phyloP scores from a whole-genome alignment of 2,113 vertebrate species.

The Thomomys bottae region DNA sequence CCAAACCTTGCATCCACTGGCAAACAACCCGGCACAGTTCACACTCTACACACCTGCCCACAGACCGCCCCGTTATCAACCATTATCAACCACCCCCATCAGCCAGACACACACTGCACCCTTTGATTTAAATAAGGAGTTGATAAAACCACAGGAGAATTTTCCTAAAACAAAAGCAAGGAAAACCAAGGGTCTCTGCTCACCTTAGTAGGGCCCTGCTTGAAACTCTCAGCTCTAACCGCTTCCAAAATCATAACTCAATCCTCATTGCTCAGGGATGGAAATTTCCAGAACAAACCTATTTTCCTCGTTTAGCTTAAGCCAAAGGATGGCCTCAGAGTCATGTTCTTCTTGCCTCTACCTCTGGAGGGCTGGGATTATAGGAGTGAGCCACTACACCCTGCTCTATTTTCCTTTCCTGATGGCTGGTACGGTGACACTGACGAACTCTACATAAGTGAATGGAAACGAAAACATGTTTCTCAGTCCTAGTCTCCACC shows the following conservation, averaged over 20 bases:
- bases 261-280: conserved; percentile 5
- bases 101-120: neutral
- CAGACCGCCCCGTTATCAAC: neutral
- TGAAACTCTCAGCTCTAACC: neutral
- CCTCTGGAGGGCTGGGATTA: neutral
- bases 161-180: neutral
- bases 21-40: neutral
- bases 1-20: neutral
- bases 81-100: neutral
- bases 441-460: neutral
- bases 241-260: conserved; percentile 36
- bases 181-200: neutral
- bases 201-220: neutral
- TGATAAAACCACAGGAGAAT: neutral
- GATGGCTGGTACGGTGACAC: neutral
- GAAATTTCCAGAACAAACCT: conserved; percentile 45
- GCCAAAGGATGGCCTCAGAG: neutral
- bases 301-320: no score
- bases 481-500: neutral
- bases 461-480: neutral
- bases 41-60: neutral
- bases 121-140: conserved; percentile 58
- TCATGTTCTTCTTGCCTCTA: neutral
- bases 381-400: neutral
- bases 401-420: neutral